Conservation (phyloP, 2,797 vertebrate species). For the Limosa lapponica region DNA sequence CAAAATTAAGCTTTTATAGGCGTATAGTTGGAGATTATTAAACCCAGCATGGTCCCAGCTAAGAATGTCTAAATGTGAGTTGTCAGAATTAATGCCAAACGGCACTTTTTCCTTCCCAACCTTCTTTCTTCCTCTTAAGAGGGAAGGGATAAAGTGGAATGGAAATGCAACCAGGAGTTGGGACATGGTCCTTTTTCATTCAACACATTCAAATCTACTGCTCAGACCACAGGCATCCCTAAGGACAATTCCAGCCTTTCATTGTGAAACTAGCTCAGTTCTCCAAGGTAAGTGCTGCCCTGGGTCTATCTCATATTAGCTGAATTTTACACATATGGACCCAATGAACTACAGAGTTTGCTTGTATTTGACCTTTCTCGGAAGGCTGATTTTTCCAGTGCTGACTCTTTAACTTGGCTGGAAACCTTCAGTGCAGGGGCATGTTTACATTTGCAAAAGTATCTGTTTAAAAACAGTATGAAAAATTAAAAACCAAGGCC, state of each 20-base stretch:
- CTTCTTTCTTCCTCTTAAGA: slow-evolving; percentile 1
- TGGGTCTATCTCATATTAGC: not conserved
- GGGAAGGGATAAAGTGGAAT: not conserved
- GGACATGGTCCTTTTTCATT: slow-evolving; percentile 8
- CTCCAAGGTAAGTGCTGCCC: slow-evolving; percentile 5
- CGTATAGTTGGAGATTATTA: slow-evolving; percentile 67
- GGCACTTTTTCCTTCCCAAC: not conserved
- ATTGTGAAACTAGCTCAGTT: slow-evolving; percentile 7
- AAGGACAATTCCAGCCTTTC: not conserved
- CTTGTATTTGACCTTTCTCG: slow-evolving; percentile 60
- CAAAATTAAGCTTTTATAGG: slow-evolving; percentile 67
- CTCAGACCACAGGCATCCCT: not conserved
- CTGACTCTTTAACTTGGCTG: slow-evolving; percentile 61
- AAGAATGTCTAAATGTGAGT: slow-evolving; percentile 40
- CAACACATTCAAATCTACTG: not conserved
- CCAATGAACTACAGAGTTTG: slow-evolving; percentile 54
- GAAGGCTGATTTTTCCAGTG: slow-evolving; percentile 54
- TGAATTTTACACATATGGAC: slow-evolving; percentile 68
- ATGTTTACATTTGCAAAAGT: slow-evolving; percentile 70
- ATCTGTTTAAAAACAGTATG: slow-evolving; percentile 66
- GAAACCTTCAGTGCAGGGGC: slow-evolving; percentile 31
- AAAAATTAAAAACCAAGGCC: slow-evolving; percentile 56
- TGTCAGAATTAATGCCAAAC: slow-evolving; percentile 56
- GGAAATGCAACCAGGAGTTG: not conserved
- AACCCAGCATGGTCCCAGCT: slow-evolving; percentile 61